A percentile compares a stretch with the other conserved stretches of the same genome.
phyloP scores from a whole-genome alignment of 2,113 vertebrate genomes.

The Notarius quadriscutis region DNA sequence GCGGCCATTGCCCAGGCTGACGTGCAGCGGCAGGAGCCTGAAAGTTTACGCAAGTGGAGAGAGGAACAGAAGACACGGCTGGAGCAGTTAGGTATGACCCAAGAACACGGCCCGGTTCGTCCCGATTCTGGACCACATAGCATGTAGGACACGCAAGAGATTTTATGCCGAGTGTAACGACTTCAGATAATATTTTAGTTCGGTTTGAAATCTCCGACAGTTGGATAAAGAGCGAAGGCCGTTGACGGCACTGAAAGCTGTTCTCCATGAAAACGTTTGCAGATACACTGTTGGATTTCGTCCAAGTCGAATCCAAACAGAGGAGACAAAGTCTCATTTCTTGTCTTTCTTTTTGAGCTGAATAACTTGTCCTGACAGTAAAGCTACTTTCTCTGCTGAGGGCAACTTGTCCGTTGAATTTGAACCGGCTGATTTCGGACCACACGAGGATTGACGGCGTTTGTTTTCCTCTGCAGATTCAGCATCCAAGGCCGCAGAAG shows the following conservation, averaged over 20 bases:
- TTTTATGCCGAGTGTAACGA: not conserved
- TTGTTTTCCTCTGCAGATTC: constrained; percentile 68
- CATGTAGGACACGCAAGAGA: not conserved
- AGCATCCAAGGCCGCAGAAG: constrained; percentile 88
- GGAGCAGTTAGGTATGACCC: constrained; percentile 83
- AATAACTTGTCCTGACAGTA: not conserved
- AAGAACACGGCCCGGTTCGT: not conserved
- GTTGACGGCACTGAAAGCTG: not conserved
- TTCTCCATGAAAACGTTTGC: not conserved
- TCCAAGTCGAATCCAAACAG: not conserved
- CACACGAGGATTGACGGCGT: too few species aligned
- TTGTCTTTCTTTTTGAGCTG: not conserved
- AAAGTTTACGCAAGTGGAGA: constrained; percentile 95
- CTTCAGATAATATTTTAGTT: not conserved
- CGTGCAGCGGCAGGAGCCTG: constrained; percentile 90
- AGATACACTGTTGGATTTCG: not conserved
- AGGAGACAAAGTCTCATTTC: not conserved
- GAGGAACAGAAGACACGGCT: constrained; percentile 93
- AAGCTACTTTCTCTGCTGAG: not conserved
- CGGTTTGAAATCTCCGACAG: too few species aligned
- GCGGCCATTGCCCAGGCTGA: constrained; percentile 91
- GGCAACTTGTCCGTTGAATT: too few species aligned
- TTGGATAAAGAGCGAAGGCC: not conserved
- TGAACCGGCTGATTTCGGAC: too few species aligned
- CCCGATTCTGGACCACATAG: not conserved